Evolutionary conservation across 2,113 vertebrate species (phyloP), one percentile per base, ranked within the genome.

Genomic region (Spermophilus dauricus): DNA sequence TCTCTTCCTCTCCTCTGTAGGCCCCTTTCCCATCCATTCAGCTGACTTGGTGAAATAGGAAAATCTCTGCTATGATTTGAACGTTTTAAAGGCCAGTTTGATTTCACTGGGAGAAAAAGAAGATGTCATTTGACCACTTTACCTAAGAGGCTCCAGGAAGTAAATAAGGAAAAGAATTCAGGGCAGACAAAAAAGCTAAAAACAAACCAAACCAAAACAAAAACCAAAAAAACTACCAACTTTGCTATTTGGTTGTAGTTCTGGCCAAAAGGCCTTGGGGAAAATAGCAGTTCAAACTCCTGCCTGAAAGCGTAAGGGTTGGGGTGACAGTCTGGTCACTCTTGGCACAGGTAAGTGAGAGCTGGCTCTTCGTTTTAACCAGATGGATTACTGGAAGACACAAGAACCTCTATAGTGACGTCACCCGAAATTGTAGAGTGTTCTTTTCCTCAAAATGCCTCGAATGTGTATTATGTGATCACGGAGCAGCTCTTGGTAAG

Each of bases 131-230:
- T 95, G 2, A 17, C n/a, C 16, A 51, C 20, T 80, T n/a, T n/a
- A 39, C 70, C 58, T 81, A 61, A 91, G 51, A 89, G 26, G 8
- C 30, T 69, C 42, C 4, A 77, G 86, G 61, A 73, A 93, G 42
- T 75, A 81, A 92, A 81, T 77, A 73, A 56, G 30, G 42, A 63
- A 80, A 93, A 75, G 67, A 93, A 86, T 89, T 88, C 24, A 97
- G 87, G 20, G n/a, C 91, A 91, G 30, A 90, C 48, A 67, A 73
- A 91, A 86, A 63, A 26, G 17, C 12, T 24, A 28, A 73, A 73
- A 20, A 28, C 17, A 34, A 53, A 58, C 17, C n/a, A 73, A 51
- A 51, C 4, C 48, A 51, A 72, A 28, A 28, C 16, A 34, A 53
- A 72, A 34, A 69, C 13, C 13, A 34, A 16, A 67, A 17, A 14